Evolutionary conservation across 2,113 vertebrate genomes (phyloP).

Genomic region (Pyrgilauda ruficollis): DNA sequence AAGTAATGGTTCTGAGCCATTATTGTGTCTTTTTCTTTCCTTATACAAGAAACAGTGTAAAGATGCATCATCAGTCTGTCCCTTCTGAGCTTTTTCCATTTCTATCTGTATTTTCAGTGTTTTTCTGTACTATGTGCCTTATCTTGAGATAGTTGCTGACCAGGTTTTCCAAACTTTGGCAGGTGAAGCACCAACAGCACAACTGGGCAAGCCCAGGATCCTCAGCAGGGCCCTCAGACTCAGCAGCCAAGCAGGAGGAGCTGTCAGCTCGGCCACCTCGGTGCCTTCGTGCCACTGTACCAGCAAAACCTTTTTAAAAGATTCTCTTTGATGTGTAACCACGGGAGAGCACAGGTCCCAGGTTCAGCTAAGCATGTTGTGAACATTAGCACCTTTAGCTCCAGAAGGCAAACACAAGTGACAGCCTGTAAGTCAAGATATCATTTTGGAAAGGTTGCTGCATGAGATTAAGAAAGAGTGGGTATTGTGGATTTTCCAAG

Average conservation of each 20-base stretch:
- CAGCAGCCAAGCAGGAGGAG: background rate
- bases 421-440: background rate
- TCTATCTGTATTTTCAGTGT: background rate
- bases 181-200: background rate
- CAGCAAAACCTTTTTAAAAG: background rate
- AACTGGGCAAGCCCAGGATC: background rate
- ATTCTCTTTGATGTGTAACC: background rate
- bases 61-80: background rate
- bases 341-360: background rate
- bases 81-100: background rate
- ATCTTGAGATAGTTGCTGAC: background rate
- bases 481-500: background rate
- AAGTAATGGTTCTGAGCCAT: background rate
- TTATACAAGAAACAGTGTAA: background rate
- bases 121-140: background rate
- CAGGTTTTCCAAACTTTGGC: background rate
- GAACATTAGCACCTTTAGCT: conserved; percentile 1
- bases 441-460: background rate
- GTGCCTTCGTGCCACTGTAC: background rate
- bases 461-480: background rate
- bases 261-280: background rate
- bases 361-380: background rate
- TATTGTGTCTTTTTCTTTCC: background rate
- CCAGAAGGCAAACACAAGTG: background rate
- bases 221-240: background rate